A percentile compares a stretch with the other conserved stretches of the same genome.
Evolutionary conservation across 2,797 vertebrate genomes (phyloP).

Genomic region (Xenops minutus): DNA sequence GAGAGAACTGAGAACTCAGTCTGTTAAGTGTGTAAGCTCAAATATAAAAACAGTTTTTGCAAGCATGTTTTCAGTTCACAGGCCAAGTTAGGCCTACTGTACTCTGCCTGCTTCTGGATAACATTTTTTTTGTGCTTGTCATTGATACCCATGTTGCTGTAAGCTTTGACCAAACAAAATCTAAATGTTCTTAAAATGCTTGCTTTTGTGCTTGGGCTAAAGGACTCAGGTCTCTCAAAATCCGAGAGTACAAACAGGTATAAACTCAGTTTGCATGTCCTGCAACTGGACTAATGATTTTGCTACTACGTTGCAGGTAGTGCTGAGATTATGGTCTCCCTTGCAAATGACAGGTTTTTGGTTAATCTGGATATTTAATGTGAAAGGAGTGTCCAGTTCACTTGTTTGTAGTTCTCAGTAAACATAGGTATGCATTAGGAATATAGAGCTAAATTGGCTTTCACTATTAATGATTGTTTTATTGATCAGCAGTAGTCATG

Average conservation of each 20-base stretch:
- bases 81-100: background rate
- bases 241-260: background rate
- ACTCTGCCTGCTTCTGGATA: conserved; percentile 6
- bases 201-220: conserved; percentile 19
- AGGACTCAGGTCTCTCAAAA: background rate
- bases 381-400: background rate
- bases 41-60: background rate
- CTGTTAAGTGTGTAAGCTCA: background rate
- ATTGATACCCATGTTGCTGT: background rate
- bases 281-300: background rate
- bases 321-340: background rate
- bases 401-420: background rate
- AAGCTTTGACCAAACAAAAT: conserved; percentile 4
- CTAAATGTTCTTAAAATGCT: background rate
- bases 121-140: background rate
- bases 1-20: background rate
- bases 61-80: background rate
- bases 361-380: background rate
- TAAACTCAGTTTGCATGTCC: background rate
- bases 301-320: background rate
- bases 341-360: background rate
- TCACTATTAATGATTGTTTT: background rate
- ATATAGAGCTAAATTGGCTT: background rate
- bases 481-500: background rate
- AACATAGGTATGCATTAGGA: background rate